A percentile compares a stretch with the other conserved stretches of the same genome.
Conservation (phyloP, 2,113 vertebrate genomes). For the Lepidothrix coronata region DNA sequence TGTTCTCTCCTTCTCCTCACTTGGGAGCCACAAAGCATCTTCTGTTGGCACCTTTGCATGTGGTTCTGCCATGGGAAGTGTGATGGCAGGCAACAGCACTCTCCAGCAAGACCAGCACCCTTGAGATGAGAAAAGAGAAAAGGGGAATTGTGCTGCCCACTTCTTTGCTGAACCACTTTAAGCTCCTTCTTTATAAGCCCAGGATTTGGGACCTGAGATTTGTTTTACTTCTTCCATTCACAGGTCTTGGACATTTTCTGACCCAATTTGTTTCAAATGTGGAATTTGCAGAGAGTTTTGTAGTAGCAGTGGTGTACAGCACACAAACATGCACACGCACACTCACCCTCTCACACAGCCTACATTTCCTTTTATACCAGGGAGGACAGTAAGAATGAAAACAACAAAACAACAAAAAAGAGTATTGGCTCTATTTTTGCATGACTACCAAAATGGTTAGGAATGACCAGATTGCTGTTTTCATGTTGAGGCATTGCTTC, state of each 20-base stretch:
- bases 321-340: background rate
- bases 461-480: background rate
- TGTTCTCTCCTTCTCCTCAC: background rate
- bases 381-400: constrained; percentile 4
- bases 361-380: background rate
- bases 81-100: background rate
- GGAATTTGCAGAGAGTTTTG: background rate
- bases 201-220: background rate
- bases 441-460: background rate
- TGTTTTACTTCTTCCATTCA: constrained; percentile 12
- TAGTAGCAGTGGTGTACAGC: background rate
- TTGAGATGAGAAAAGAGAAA: background rate
- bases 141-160: background rate
- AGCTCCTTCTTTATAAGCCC: background rate
- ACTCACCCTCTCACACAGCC: background rate
- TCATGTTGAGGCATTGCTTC: background rate
- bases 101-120: background rate
- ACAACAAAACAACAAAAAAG: background rate
- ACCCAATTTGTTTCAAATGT: background rate
- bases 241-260: background rate
- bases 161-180: background rate
- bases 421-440: background rate
- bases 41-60: background rate
- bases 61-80: background rate
- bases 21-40: background rate